Base-by-base conservation (phyloP, 1,140 invertebrate genomes). In the Dinoponera quadriceps region DNA sequence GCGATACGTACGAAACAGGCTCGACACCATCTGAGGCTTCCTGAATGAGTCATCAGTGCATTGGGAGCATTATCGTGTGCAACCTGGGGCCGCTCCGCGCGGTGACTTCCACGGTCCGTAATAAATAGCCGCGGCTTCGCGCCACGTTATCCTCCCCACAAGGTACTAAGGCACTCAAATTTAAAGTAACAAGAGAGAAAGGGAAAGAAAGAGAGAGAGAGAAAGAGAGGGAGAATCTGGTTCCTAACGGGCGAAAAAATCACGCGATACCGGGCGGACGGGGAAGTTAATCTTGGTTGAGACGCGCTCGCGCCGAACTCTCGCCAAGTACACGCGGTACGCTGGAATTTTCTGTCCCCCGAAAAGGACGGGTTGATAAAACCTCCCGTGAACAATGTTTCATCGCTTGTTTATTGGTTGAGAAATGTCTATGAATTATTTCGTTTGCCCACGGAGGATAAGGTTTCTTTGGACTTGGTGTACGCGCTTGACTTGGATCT, bases 41-140 rank as follows among this genome's bases (percentile, higher is more conserved):
- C 85, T 18, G 85, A 86, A 93, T 91, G 91, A 93, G 87, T 92
- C 91, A 92, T 92, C 88, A 91, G 90, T 86, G 87, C 88, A 84
- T 84, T 66, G 90, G 89, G 91, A 91, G 84, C 85, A 92, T 91
- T 92, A 92, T 84, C 81, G 83, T 85, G 71, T 86, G 86, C 91
- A 92, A 92, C 60, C 89, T 91, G 87, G 87, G 89, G 73, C 91
- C 85, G 84, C 78, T 81, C 83, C 0, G 0, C 38, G 11, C 48
- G 38, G 51, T 55, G 44, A 83, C 68, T 75, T 72, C 22, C 82
- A 85, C 75, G 78, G 62, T 59, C 80, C 80, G 86, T 90, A 89
- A 92, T 91, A 91, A 93, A 92, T 92, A 90, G 89, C 81, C 82
- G 66, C 55, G 82, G 83, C 84, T 88, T 82, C 77, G 82, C 59